phyloP scores from a whole-genome alignment of 2,113 vertebrate species.

The Bubo bubo region DNA sequence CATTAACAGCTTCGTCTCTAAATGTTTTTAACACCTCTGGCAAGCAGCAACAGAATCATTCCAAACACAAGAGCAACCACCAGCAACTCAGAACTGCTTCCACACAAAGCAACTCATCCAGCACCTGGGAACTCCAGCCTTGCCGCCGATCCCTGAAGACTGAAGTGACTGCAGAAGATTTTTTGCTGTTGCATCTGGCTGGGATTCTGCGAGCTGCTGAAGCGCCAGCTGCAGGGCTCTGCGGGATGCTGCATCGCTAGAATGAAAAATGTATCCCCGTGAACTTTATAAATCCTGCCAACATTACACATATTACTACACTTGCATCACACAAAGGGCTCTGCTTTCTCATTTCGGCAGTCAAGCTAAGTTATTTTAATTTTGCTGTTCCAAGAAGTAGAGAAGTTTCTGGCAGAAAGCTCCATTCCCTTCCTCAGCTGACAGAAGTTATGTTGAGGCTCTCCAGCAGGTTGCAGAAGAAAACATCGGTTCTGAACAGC shows the following conservation, averaged over 20 bases:
- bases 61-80: neutral
- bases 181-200: slow-evolving; percentile 86
- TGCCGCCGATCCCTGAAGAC: slow-evolving; percentile 86
- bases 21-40: neutral
- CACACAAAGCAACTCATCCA: neutral
- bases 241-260: slow-evolving; percentile 90
- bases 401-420: neutral
- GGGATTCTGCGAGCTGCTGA: slow-evolving; percentile 85
- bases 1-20: neutral
- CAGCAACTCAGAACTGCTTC: neutral
- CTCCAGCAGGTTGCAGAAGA: accelerated
- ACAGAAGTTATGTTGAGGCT: neutral
- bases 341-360: neutral
- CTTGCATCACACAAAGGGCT: neutral
- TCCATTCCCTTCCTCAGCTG: neutral
- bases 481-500: neutral
- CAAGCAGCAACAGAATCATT: neutral
- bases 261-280: accelerated
- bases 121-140: slow-evolving; percentile 85
- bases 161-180: slow-evolving; percentile 88
- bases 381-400: neutral
- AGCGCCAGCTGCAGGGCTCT: slow-evolving; percentile 88
- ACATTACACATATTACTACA: accelerated
- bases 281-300: neutral
- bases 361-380: accelerated